Base-by-base conservation (phyloP, 2,113 vertebrate genomes). In the Anoura caudifer region DNA sequence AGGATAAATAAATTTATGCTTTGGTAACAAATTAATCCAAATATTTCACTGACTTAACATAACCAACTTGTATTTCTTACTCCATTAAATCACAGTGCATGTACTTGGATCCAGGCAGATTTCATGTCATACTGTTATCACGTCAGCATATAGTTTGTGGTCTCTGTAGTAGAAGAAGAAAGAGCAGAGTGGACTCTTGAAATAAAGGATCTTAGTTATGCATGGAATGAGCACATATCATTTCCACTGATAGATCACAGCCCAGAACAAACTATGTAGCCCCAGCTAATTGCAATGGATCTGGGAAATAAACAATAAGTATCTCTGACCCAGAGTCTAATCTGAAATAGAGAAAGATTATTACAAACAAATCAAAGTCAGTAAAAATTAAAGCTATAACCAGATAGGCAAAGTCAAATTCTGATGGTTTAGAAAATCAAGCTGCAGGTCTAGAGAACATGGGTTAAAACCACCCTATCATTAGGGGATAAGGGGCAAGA, bases 341-440 rank as follows among this genome's bases (percentile, higher is more conserved):
- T 86, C 11, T n/a, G 17, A 54, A 95, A 38, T 1, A 73, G 16
- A 65, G n/a, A 16, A 77, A 52, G 5, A 43, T 33, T 20, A 80
- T 75, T 56, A 81, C 3, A 84, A 79, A 15, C 10, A 87, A 10
- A 36, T 26, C 43, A 87, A 95, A 63, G 7, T 5, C 36, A 38
- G 10, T 19, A 84, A 95, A 94, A 56, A 69, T 52, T 70, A 15
- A 77, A 85, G 19, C 45, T 91, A 47, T 19, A 54, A 33, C 61
- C 33, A 81, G 15, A 72, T 56, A 83, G 47, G 26, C 15, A 31
- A 75, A 87, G 19, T 61, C n/a, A 88, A 43, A 73, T 61, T 65
- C 26, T 77, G 20, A n/a, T 90, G 43, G 20, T 82, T 90, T n/a
- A 91, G 79, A 95, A 95, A 77, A 59, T 86, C 24, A 77, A 86